Conservation (phyloP, 37 sponge, comb jelly and placozoan species). For the Agelas oroides region DNA sequence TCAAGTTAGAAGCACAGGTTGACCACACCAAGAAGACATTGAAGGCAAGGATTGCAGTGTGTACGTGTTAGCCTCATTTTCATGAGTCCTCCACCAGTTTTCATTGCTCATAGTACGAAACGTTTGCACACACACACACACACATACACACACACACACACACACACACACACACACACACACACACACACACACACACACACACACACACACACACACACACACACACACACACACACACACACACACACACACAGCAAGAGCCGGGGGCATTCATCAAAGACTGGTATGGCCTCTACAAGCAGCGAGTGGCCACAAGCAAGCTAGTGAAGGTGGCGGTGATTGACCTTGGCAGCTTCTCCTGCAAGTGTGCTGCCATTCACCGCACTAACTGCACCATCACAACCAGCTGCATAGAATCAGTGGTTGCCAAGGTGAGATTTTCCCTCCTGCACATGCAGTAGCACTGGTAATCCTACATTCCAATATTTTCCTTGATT, state of each 20-base stretch:
- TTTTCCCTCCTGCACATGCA: not conserved
- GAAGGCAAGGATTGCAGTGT: not conserved
- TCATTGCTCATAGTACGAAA: too few relatives aligned
- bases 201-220: constrained; percentile 6
- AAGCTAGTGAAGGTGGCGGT: constrained; percentile 7
- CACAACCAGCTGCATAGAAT: constrained; percentile 13
- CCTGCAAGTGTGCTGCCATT: constrained; percentile 40
- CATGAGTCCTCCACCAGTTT: too few relatives aligned
- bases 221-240: not conserved
- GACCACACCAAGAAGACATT: not conserved
- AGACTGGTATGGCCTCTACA: constrained; percentile 49
- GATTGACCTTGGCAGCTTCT: constrained; percentile 37
- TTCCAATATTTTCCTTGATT: constrained; percentile 1
- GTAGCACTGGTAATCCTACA: too few relatives aligned
- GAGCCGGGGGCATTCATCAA: constrained; percentile 29
- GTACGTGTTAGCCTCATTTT: too few relatives aligned
- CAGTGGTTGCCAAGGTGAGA: constrained; percentile 33
- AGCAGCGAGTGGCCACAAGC: constrained; percentile 10
- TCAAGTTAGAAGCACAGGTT: not conserved
- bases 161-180: too few relatives aligned
- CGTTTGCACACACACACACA: too few relatives aligned
- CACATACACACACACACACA: too few relatives aligned
- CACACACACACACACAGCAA: not conserved
- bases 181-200: too few relatives aligned
- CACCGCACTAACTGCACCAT: not conserved